These are phyloP conservation scores for Agrilus planipennis DNA, from an alignment of 1,140 invertebrate species.

Conservation along the genomic window DNA sequence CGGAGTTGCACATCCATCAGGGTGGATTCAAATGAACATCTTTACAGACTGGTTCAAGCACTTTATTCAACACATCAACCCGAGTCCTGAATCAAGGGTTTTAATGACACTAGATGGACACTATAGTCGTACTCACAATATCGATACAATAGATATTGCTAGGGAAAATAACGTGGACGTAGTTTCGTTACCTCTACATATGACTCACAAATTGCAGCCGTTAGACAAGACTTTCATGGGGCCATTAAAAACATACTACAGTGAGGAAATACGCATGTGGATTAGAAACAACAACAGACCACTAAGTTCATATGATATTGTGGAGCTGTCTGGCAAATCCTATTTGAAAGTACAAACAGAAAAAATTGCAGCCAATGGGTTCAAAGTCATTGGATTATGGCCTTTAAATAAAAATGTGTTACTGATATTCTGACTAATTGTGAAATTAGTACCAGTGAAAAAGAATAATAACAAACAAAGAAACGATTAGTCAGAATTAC, in stretches of 20 bases:
- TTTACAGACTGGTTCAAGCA: slow-evolving; percentile 25
- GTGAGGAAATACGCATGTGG: slow-evolving; percentile 14
- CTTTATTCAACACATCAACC: slow-evolving; percentile 22
- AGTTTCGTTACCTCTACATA: slow-evolving; percentile 30
- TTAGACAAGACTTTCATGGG: slow-evolving; percentile 28
- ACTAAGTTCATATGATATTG: slow-evolving; percentile 18
- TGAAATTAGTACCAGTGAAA: too few species aligned
- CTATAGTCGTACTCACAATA: slow-evolving; percentile 26
- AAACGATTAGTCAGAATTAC: too few species aligned
- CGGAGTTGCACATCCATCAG: too few species aligned
- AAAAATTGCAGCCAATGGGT: slow-evolving; percentile 23
- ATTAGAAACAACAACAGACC: slow-evolving; percentile 13
- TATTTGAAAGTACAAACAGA: slow-evolving; percentile 19
- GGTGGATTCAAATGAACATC: not conserved
- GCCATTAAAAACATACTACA: slow-evolving; percentile 21
- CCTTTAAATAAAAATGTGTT: too few species aligned
- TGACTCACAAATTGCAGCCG: slow-evolving; percentile 30
- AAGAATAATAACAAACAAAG: too few species aligned
- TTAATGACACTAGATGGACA: slow-evolving; percentile 29
- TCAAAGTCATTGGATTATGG: slow-evolving; percentile 10
- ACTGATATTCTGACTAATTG: too few species aligned
- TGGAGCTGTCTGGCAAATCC: slow-evolving; percentile 22
- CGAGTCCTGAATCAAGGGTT: slow-evolving; percentile 17
- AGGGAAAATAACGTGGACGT: slow-evolving; percentile 23
- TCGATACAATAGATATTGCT: slow-evolving; percentile 23